These are phyloP conservation scores for Ornithorhynchus anatinus DNA, from an alignment of 2,113 vertebrate genomes.

Conservation along the genomic window DNA sequence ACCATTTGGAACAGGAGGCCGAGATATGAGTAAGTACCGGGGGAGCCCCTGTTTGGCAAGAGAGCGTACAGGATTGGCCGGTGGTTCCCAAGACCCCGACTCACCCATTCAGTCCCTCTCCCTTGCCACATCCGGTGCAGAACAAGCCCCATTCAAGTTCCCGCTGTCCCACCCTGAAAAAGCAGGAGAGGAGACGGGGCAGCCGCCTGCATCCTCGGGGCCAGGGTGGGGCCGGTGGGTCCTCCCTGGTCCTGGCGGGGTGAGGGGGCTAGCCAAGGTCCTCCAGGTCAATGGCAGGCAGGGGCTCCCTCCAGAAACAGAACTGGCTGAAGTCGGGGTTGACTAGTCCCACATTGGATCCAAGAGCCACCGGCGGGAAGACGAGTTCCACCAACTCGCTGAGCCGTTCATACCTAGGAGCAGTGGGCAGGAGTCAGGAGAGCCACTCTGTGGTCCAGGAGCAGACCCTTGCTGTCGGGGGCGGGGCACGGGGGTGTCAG, in stretches of 20 bases:
- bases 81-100: too few species aligned
- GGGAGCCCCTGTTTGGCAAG: too few species aligned
- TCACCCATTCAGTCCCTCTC: too few species aligned
- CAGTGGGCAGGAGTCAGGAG: background rate
- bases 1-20: too few species aligned
- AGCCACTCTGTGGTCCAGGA: background rate
- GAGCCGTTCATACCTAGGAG: slow-evolving; percentile 81
- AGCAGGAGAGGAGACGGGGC: background rate
- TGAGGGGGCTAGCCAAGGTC: background rate
- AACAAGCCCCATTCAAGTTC: too few species aligned
- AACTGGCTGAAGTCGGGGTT: slow-evolving; percentile 85
- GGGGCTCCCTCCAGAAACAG: slow-evolving; percentile 77
- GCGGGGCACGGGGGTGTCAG: background rate
- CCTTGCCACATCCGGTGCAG: background rate
- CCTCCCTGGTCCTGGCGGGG: background rate
- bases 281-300: slow-evolving; percentile 62
- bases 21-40: too few species aligned
- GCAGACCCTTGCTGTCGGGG: background rate
- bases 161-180: background rate
- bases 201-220: background rate
- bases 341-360: slow-evolving; percentile 55
- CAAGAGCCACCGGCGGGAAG: slow-evolving; percentile 78
- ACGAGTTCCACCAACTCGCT: slow-evolving; percentile 86
- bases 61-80: too few species aligned
- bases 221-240: background rate